Percentiles rank a stretch among this genome's conserved stretches.
Evolutionary conservation across 1,140 invertebrate genomes (phyloP).

Genomic region (Plectrocnemia conspersa): DNA sequence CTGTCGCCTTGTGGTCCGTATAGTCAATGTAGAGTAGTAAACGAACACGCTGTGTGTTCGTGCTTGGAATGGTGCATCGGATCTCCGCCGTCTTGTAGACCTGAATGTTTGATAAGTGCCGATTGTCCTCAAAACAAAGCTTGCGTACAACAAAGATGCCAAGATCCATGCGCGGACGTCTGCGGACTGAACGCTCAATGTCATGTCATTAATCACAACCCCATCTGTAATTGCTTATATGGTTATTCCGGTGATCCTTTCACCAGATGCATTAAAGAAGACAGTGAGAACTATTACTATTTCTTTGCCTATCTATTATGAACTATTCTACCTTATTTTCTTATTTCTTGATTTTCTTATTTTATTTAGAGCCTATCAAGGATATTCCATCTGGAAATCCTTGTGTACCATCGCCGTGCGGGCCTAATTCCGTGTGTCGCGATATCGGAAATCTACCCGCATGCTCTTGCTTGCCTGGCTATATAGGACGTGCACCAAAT

Average conservation of each 20-base stretch:
- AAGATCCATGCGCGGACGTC: constrained; percentile 70
- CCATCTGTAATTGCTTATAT: constrained; percentile 67
- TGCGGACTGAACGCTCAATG: constrained; percentile 71
- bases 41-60: constrained; percentile 65
- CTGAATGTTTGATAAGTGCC: constrained; percentile 70
- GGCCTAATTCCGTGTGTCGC: constrained; percentile 73
- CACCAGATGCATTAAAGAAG: constrained; percentile 56
- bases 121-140: constrained; percentile 66
- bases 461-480: constrained; percentile 68
- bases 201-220: constrained; percentile 69
- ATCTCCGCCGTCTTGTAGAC: constrained; percentile 65
- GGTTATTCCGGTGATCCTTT: constrained; percentile 71
- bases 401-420: constrained; percentile 74
- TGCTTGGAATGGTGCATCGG: constrained; percentile 64
- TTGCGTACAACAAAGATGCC: constrained; percentile 70
- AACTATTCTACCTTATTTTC: constrained; percentile 18
- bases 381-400: constrained; percentile 52
- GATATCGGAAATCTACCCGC: constrained; percentile 62
- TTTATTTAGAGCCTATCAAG: constrained; percentile 37
- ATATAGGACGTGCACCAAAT: constrained; percentile 68
- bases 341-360: constrained; percentile 29
- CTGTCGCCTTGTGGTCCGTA: constrained; percentile 68
- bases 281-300: constrained; percentile 52
- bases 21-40: constrained; percentile 61
- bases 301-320: constrained; percentile 31